Base-by-base conservation (phyloP, 2,797 vertebrate genomes). In the Argentina silus region DNA sequence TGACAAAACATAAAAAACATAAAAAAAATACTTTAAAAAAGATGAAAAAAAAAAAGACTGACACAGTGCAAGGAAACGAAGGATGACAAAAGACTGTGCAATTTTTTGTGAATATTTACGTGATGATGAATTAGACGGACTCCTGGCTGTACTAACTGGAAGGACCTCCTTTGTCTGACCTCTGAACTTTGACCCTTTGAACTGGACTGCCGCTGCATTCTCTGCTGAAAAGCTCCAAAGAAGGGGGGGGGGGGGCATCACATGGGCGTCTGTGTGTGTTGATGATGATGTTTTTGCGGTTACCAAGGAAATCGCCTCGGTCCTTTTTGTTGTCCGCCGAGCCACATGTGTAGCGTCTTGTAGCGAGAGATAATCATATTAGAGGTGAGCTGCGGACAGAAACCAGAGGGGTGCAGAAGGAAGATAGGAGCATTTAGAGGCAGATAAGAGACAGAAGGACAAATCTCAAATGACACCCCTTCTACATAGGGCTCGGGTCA, bases 351-450 rank as follows among this genome's bases (percentile, higher is more conserved):
- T 90, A 89, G 89, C 90, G 88, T 92, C 90, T 92, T 91, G 81
- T 88, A 91, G 90, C 91, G 90, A 88, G 89, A 89, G 90, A 93
- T 93, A 93, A 93, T 93, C 91, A 92, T 87, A 88, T 85, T 79
- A 84, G 78, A 80, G 84, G 80, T 82, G 87, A 87, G 84, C 84
- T 70, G 75, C 84, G 80, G 75, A 73, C 83, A 77, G 78, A 69
- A 76, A 75, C 75, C 69, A 8, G 53, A 65, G 71, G 76, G 80
- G 76, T 57, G 80, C 60, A 76, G 78, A 76, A 73, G 27, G 4
- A 71, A 79, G 76, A 74, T 36, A 55, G 69, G 73, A 19, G 21
- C 56, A 11, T 11, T 57, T 11, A 59, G 56, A 59, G 56, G 76
- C 81, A 68, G 69, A 7, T 74, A 47, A 69, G 53, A 81, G 55